Conservation (phyloP, 1,140 invertebrate genomes). For the Saccostrea cuccullata region DNA sequence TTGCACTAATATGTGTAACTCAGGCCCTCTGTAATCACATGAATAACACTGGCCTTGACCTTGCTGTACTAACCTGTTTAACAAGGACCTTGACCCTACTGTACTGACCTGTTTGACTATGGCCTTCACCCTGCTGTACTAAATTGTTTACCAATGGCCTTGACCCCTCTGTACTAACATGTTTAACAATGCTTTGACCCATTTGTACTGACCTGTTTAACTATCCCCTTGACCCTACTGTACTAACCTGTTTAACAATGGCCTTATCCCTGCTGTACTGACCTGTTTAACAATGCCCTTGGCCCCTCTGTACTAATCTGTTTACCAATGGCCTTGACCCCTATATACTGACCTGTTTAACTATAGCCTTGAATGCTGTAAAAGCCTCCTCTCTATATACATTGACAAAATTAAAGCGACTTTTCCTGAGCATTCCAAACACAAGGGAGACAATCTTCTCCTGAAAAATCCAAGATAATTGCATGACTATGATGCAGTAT, state of each 20-base stretch:
- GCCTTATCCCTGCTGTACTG: slow-evolving; percentile 26
- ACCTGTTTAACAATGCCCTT: slow-evolving; percentile 84
- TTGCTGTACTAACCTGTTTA: too few species aligned
- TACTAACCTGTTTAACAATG: neutral
- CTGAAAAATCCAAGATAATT: slow-evolving; percentile 78
- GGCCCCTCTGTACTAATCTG: neutral
- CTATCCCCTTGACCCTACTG: neutral
- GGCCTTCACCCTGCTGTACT: too few species aligned
- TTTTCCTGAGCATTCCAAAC: slow-evolving; percentile 91
- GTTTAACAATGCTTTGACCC: slow-evolving; percentile 80
- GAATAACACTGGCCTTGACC: too few species aligned
- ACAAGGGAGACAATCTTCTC: slow-evolving; percentile 93
- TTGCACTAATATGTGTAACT: too few species aligned
- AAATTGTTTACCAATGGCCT: too few species aligned
- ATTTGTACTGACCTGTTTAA: slow-evolving; percentile 84
- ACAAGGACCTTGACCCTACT: too few species aligned
- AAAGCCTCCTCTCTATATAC: slow-evolving; percentile 93
- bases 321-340: neutral
- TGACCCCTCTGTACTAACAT: neutral
- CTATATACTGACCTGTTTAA: slow-evolving; percentile 87
- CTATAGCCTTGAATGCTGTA: slow-evolving; percentile 90
- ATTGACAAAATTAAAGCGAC: slow-evolving; percentile 92
- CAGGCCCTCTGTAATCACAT: too few species aligned
- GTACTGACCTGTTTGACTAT: too few species aligned
- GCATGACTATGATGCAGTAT: neutral